Conservation (phyloP, 2,888 invertebrate species). For the Torymus texanus region DNA sequence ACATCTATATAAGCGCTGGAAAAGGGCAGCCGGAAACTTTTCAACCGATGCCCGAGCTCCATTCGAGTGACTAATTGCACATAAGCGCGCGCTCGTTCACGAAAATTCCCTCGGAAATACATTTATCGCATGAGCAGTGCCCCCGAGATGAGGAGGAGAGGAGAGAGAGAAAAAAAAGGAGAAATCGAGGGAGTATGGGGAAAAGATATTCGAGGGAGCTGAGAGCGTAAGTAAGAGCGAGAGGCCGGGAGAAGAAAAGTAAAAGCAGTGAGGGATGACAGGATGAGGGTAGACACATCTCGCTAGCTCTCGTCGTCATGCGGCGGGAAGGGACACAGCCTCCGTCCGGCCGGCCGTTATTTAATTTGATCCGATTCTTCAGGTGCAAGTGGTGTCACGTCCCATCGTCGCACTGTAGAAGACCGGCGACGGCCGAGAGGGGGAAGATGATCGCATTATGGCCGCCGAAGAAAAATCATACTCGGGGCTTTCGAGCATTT, state of each 20-base stretch:
- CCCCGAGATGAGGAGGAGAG: too few relatives aligned
- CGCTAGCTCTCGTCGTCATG: not conserved
- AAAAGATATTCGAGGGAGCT: not conserved
- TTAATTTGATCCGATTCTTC: slow-evolving; percentile 56
- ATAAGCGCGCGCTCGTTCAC: too few relatives aligned
- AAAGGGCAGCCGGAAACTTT: too few relatives aligned
- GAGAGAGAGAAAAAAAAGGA: too few relatives aligned
- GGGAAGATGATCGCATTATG: slow-evolving; percentile 56
- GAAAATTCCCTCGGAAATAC: too few relatives aligned
- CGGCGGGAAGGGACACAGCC: not conserved
- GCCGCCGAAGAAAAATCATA: slow-evolving; percentile 57
- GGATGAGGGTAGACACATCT: slow-evolving; percentile 25
- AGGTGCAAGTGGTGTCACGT: slow-evolving; percentile 53
- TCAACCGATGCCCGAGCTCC: too few relatives aligned
- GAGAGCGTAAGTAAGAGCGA: not conserved
- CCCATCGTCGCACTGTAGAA: slow-evolving; percentile 19
- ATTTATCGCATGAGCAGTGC: too few relatives aligned
- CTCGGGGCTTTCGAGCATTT: slow-evolving; percentile 56
- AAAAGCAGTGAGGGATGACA: slow-evolving; percentile 25
- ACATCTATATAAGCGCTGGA: too few relatives aligned
- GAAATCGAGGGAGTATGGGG: too few relatives aligned
- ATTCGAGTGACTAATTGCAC: too few relatives aligned
- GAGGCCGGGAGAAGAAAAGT: not conserved
- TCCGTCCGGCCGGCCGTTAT: slow-evolving; percentile 28
- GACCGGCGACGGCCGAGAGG: not conserved